phyloP scores from a whole-genome alignment of 2,113 vertebrate species.

The Lipophrys pholis region DNA sequence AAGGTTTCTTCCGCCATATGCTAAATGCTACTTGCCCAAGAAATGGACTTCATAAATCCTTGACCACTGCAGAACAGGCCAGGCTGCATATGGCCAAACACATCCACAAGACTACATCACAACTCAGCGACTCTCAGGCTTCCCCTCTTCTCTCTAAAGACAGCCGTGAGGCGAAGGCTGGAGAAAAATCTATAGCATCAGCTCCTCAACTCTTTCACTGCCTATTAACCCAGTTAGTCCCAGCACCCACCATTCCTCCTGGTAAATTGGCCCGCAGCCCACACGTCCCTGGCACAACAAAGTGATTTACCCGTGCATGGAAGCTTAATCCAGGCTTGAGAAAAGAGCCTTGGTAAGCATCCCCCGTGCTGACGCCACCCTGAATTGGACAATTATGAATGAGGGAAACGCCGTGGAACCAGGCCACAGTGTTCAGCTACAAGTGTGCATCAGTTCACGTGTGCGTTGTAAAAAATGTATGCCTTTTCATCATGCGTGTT shows the following conservation, averaged over 20 bases:
- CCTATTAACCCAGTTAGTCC: constrained; percentile 68
- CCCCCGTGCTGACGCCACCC: constrained; percentile 42
- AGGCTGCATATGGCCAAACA: background rate
- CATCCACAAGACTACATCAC: background rate
- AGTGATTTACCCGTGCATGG: constrained; percentile 33
- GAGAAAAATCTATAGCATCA: constrained; percentile 37
- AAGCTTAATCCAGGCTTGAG: constrained; percentile 32
- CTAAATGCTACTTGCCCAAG: too few species aligned
- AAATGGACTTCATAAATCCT: background rate
- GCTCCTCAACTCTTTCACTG: constrained; percentile 24
- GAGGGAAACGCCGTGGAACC: constrained; percentile 54
- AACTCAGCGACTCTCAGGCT: background rate
- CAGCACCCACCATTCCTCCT: constrained; percentile 42
- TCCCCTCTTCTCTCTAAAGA: constrained; percentile 7
- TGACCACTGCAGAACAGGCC: background rate
- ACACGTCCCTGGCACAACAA: constrained; percentile 31
- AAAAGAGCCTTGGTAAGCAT: constrained; percentile 58
- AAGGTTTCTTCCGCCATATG: too few species aligned
- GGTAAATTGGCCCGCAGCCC: constrained; percentile 27
- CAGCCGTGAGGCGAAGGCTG: background rate
- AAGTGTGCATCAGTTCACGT: constrained; percentile 19
- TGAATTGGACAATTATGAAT: constrained; percentile 66
- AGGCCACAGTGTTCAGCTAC: constrained; percentile 50
- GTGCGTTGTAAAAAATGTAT: constrained; percentile 20
- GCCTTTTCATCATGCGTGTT: constrained; percentile 44